A percentile compares a stretch with the other conserved stretches of the same genome.
Evolutionary conservation across 2,113 vertebrate genomes (phyloP).

Genomic region (Lagopus leucura): DNA sequence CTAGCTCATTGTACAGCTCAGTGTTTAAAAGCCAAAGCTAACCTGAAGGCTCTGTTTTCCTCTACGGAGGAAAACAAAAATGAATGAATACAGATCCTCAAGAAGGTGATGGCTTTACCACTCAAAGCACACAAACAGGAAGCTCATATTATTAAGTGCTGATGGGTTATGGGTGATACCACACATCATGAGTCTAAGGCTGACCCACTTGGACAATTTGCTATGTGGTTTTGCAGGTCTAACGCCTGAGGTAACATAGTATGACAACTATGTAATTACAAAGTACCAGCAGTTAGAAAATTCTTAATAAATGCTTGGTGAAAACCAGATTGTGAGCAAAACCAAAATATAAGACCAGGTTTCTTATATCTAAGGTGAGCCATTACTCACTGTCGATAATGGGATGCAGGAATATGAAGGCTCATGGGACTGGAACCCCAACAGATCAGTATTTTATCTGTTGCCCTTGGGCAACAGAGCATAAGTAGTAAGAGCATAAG

Average conservation of each 20-base stretch:
- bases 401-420: not conserved
- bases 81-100: not conserved
- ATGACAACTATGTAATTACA: not conserved
- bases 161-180: not conserved
- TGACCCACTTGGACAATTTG: not conserved
- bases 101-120: not conserved
- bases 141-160: not conserved
- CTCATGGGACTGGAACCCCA: accelerated
- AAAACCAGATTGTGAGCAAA: not conserved
- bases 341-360: accelerated
- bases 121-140: not conserved
- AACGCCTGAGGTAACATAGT: accelerated
- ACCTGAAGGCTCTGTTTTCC: not conserved
- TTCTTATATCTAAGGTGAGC: accelerated
- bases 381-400: not conserved
- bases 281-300: accelerated
- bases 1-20: not conserved
- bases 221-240: accelerated
- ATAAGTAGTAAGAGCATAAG: too few relatives aligned
- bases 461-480: not conserved
- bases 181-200: accelerated
- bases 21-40: not conserved
- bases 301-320: not conserved
- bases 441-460: not conserved
- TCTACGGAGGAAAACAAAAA: not conserved